Base-by-base conservation (phyloP, 2,888 invertebrate species). In the Tridacna gigas region DNA sequence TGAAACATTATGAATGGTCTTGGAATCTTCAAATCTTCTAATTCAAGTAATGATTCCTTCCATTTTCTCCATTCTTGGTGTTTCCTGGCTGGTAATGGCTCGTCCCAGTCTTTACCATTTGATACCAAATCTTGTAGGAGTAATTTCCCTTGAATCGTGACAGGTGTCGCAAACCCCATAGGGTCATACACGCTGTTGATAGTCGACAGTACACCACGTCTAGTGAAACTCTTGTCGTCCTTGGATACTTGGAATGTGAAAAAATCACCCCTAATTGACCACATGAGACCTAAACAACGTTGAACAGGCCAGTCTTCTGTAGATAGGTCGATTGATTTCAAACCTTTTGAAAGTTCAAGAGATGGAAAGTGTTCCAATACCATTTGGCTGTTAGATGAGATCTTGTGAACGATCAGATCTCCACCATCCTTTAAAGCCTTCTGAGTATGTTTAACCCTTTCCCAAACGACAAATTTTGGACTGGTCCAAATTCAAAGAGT, bases 41-140 rank as follows among this genome's bases (percentile, higher is more conserved):
- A 51, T 1, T 25, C 47, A 15, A 69, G 66, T 12, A 84, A 67
- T 18, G 82, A 77, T 15, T 82, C 65, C 37, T 74, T 79, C 82
- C 85, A 85, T 47, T 26, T 77, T 22, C 56, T 56, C 65, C 77
- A 76, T 18, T 26, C 15, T n/a, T 18, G 4, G 15, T 20, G 18
- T 28, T 5, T 15, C 45, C 74, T 73, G 13, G 15, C 67, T 56
- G 88, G 82, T 56, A 89, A 74, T 22, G 82, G 82, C 18, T 89
- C 81, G 77, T 89, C 89, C 88, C 88, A 89, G 25, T 84, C 86
- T 9, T 37, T 61, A 18, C 78, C 77, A n/a, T 77, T 61, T 65
- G 77, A 26, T 4, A 83, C 76, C 4, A 88, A 60, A 9, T 84
- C 82, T 75, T 86, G 60, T 12, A 89, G 77, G n/a, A 89, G 69